Percentiles rank a stretch among this genome's conserved stretches.
These are phyloP conservation scores for Macrosoma leucophasiata DNA, from an alignment of 2,888 invertebrate species.

Conservation along the genomic window DNA sequence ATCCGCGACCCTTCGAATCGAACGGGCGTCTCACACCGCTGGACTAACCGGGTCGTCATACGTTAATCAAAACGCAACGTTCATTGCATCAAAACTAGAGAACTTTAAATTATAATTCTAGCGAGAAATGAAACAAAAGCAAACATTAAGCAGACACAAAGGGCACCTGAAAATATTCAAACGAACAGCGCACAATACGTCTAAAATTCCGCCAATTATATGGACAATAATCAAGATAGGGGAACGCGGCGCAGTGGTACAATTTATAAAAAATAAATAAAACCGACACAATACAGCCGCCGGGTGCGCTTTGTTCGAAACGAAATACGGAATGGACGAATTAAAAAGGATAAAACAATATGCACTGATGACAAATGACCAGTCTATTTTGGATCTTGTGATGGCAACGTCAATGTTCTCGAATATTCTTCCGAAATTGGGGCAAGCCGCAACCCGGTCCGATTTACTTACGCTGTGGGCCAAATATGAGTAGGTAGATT, in stretches of 20 bases:
- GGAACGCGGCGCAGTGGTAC: constrained; percentile 37
- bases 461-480: no score
- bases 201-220: constrained; percentile 65
- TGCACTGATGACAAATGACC: constrained; percentile 26
- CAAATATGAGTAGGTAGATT: no score
- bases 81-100: no score
- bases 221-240: constrained; percentile 65
- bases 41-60: no score
- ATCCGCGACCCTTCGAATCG: no score
- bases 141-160: constrained; percentile 31
- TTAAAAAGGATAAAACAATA: constrained; percentile 53
- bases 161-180: constrained; percentile 10
- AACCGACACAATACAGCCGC: constrained; percentile 37
- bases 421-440: no score
- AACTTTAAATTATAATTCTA: no score
- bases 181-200: constrained; percentile 45
- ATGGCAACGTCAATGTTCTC: no score
- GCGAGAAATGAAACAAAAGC: constrained; percentile 9
- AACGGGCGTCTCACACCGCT: no score
- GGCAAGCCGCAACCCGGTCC: no score
- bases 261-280: constrained; percentile 55
- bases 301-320: constrained; percentile 30
- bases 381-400: no score
- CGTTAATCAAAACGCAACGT: no score
- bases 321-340: constrained; percentile 32